Evolutionary conservation across 2,888 invertebrate species (phyloP).

Genomic region (Dascillus cervinus): DNA sequence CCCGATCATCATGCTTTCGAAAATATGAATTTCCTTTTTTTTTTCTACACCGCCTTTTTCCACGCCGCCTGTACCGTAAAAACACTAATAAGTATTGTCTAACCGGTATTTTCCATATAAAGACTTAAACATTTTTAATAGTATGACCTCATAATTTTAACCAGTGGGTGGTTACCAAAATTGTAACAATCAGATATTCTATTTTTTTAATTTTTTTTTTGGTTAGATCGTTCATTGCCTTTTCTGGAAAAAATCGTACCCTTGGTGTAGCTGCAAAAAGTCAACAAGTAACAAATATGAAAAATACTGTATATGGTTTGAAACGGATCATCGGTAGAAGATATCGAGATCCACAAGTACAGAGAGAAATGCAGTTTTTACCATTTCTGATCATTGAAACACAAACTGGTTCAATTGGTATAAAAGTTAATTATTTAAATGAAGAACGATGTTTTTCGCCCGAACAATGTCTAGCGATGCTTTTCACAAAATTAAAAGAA

Average conservation of each 20-base stretch:
- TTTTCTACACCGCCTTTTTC: too few species aligned
- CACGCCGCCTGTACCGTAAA: too few species aligned
- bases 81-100: too few species aligned
- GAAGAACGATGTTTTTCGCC: constrained; percentile 81
- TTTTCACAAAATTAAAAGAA: constrained; percentile 93
- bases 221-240: constrained; percentile 87
- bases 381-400: constrained; percentile 73
- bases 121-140: too few species aligned
- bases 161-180: not conserved
- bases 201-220: constrained; percentile 31
- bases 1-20: too few species aligned
- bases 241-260: constrained; percentile 85
- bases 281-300: constrained; percentile 94
- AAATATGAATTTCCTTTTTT: too few species aligned
- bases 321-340: constrained; percentile 89
- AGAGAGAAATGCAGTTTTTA: constrained; percentile 70
- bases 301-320: constrained; percentile 91
- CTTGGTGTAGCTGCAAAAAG: constrained; percentile 96
- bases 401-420: constrained; percentile 74
- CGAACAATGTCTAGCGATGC: constrained; percentile 94
- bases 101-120: too few species aligned
- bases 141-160: too few species aligned
- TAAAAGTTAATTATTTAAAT: constrained; percentile 81
- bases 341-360: constrained; percentile 80
- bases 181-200: too few species aligned